Percentiles rank a stretch among this genome's conserved stretches.
Evolutionary conservation across 2,113 vertebrate species (phyloP).

Genomic region (Nerophis ophidion): DNA sequence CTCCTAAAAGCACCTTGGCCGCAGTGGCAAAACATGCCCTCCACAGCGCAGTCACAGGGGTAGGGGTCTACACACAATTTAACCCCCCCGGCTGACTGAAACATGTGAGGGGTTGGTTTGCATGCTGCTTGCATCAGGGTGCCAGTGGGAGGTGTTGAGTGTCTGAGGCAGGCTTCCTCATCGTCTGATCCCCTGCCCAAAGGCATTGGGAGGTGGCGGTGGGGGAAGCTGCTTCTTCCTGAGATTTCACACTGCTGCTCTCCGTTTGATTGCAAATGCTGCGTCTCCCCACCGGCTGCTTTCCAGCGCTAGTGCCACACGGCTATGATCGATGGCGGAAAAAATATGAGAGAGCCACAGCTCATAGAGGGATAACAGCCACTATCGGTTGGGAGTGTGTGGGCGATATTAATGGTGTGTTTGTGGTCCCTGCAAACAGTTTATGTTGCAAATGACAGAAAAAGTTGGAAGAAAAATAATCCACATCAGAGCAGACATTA

Average conservation of each 20-base stretch:
- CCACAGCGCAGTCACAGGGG: constrained; percentile 43
- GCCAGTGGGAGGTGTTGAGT: constrained; percentile 71
- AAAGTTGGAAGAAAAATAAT: constrained; percentile 34
- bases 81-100: constrained; percentile 58
- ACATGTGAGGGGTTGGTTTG: constrained; percentile 69
- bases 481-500: constrained; percentile 33
- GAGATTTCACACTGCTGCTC: constrained; percentile 72
- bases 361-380: constrained; percentile 50
- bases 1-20: constrained; percentile 36
- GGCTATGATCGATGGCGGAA: constrained; percentile 62
- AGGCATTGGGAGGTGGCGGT: constrained; percentile 40
- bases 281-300: constrained; percentile 64
- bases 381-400: constrained; percentile 32
- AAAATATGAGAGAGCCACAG: constrained; percentile 60
- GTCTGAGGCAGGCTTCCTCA: constrained; percentile 73
- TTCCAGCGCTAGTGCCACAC: constrained; percentile 47
- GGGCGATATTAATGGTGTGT: constrained; percentile 51
- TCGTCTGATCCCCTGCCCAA: constrained; percentile 75
- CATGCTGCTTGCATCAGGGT: constrained; percentile 75
- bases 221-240: constrained; percentile 71
- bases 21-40: constrained; percentile 39
- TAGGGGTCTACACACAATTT: constrained; percentile 52
- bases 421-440: constrained; percentile 46
- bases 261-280: constrained; percentile 73
- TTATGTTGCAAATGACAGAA: constrained; percentile 44